These are phyloP conservation scores for Apogon talboti DNA, from an alignment of 2,797 vertebrate species.

Conservation along the genomic window DNA sequence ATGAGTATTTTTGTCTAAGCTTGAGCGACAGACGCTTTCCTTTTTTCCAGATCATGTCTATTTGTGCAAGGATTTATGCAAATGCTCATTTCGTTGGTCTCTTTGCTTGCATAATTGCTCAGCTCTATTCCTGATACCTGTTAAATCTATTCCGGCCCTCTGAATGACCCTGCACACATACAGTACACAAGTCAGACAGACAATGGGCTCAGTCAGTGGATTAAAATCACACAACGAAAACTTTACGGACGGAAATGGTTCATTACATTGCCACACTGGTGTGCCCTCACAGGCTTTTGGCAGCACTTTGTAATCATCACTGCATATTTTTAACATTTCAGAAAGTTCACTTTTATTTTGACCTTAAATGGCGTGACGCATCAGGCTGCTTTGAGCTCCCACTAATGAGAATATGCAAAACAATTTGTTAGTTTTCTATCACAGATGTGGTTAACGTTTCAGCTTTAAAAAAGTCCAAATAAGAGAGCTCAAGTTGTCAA, in stretches of 20 bases:
- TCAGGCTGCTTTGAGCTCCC: constrained; percentile 34
- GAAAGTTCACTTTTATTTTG: constrained; percentile 56
- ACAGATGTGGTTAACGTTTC: constrained; percentile 50
- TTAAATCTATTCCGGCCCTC: constrained; percentile 58
- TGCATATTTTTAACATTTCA: constrained; percentile 65
- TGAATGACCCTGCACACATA: constrained; percentile 38
- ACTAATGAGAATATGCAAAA: constrained; percentile 53
- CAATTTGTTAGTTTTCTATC: constrained; percentile 56
- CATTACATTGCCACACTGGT: constrained; percentile 43
- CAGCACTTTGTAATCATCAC: constrained; percentile 51
- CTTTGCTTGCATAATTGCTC: constrained; percentile 52
- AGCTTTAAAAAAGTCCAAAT: constrained; percentile 53
- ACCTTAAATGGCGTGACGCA: constrained; percentile 48
- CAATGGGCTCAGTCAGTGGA: constrained; percentile 47
- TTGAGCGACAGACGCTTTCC: constrained; percentile 16
- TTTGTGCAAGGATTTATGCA: constrained; percentile 60
- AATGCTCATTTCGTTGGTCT: constrained; percentile 62
- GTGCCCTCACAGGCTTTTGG: constrained; percentile 33
- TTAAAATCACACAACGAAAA: constrained; percentile 55
- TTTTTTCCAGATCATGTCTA: constrained; percentile 25
- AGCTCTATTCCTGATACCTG: constrained; percentile 61
- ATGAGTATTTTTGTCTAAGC: constrained; percentile 58
- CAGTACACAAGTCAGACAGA: constrained; percentile 17
- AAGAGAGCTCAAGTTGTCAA: constrained; percentile 44
- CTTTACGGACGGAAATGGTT: constrained; percentile 37